These are phyloP conservation scores for Agapostemon virescens DNA, from an alignment of 2,888 invertebrate species.

Conservation along the genomic window DNA sequence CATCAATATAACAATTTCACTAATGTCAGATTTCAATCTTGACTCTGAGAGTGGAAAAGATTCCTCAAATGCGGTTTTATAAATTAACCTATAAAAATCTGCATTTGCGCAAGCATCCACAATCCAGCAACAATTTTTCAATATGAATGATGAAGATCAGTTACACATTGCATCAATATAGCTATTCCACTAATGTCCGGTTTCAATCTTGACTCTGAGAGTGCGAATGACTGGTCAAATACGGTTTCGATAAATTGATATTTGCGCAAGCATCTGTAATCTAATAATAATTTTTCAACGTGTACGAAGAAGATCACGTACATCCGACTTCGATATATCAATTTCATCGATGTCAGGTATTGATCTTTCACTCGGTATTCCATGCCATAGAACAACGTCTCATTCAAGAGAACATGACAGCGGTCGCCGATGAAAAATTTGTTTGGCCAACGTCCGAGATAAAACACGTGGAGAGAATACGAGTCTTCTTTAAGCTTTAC, in stretches of 20 bases:
- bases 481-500: not conserved
- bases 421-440: constrained; percentile 8
- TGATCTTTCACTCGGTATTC: not conserved
- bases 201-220: too few relatives aligned
- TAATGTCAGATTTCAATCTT: too few relatives aligned
- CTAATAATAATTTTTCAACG: not conserved
- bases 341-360: constrained; percentile 14
- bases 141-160: too few relatives aligned
- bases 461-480: not conserved
- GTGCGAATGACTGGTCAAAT: not conserved
- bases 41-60: too few relatives aligned
- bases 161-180: too few relatives aligned
- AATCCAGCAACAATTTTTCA: too few relatives aligned
- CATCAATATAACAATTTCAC: too few relatives aligned
- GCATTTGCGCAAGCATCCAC: too few relatives aligned
- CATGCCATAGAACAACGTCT: not conserved
- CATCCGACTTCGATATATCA: not conserved
- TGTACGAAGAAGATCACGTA: not conserved
- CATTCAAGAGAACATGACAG: not conserved
- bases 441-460: constrained; percentile 2
- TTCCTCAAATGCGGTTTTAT: too few relatives aligned
- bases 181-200: too few relatives aligned
- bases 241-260: not conserved
- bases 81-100: too few relatives aligned
- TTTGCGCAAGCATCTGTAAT: not conserved